Evolutionary conservation across 1,140 invertebrate species (phyloP).

Genomic region (Rhizoglyphus robini): DNA sequence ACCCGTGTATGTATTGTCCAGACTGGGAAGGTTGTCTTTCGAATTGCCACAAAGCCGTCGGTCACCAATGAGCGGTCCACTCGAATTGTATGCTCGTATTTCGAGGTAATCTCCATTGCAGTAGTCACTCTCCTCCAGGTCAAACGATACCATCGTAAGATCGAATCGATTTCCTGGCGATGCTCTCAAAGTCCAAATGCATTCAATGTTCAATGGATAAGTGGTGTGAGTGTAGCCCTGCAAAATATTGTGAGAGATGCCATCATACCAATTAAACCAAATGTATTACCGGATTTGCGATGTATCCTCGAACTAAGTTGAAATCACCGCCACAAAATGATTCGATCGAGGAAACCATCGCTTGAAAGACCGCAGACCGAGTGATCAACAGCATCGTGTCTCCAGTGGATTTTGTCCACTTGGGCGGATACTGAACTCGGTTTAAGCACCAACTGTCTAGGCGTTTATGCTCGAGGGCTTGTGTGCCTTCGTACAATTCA

Average conservation of each 20-base stretch:
- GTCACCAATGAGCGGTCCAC: slow-evolving; percentile 47
- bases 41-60: slow-evolving; percentile 49
- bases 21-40: slow-evolving; percentile 38
- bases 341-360: slow-evolving; percentile 47
- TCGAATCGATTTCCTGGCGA: slow-evolving; percentile 53
- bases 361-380: slow-evolving; percentile 38
- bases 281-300: slow-evolving; percentile 47
- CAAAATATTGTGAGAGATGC: too few species aligned
- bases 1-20: not conserved
- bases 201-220: slow-evolving; percentile 58
- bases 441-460: too few species aligned
- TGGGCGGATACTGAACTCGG: slow-evolving; percentile 41
- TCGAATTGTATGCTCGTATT: slow-evolving; percentile 47
- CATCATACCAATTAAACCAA: too few species aligned
- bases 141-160: slow-evolving; percentile 83
- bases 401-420: slow-evolving; percentile 46
- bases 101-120: slow-evolving; percentile 75
- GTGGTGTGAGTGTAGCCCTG: too few species aligned
- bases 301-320: slow-evolving; percentile 44
- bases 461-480: slow-evolving; percentile 35
- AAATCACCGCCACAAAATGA: slow-evolving; percentile 55
- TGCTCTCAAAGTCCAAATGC: slow-evolving; percentile 55
- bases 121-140: slow-evolving; percentile 83
- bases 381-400: slow-evolving; percentile 45
- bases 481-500: slow-evolving; percentile 44